phyloP scores from a whole-genome alignment of 2,888 invertebrate genomes.

The Agrotis clavis region DNA sequence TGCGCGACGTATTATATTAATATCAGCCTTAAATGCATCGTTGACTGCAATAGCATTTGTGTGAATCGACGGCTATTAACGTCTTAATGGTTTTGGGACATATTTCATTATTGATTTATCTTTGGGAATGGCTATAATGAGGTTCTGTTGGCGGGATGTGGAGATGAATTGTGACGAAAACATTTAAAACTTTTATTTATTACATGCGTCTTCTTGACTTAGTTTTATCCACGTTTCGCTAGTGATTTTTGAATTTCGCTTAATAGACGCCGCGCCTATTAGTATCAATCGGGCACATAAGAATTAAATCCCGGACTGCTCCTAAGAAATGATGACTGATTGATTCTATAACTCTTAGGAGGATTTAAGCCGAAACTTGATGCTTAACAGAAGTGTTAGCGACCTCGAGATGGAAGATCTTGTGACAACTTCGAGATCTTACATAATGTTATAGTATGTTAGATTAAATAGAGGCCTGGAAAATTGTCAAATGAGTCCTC shows the following conservation, averaged over 20 bases:
- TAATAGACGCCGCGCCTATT: no score
- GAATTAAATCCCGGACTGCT: neutral
- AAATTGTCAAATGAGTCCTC: no score
- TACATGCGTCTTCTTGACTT: neutral
- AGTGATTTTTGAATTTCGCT: neutral
- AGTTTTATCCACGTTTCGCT: neutral
- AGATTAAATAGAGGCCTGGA: no score
- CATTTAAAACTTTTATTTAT: neutral
- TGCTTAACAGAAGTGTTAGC: neutral
- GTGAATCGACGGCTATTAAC: slow-evolving; percentile 40
- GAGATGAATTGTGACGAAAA: slow-evolving; percentile 1
- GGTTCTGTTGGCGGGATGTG: slow-evolving; percentile 3
- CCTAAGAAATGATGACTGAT: neutral
- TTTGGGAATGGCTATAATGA: slow-evolving; percentile 11
- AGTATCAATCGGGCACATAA: neutral
- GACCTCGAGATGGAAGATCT: neutral
- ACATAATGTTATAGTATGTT: no score
- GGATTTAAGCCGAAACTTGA: neutral
- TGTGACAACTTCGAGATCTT: no score
- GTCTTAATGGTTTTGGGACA: slow-evolving; percentile 44
- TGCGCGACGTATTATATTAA: slow-evolving; percentile 61
- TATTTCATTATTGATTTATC: slow-evolving; percentile 41
- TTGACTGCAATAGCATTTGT: slow-evolving; percentile 46
- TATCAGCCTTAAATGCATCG: slow-evolving; percentile 63
- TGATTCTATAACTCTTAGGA: no score